Evolutionary conservation across 1,140 invertebrate species (phyloP).

Genomic region (Lithobius niger): DNA sequence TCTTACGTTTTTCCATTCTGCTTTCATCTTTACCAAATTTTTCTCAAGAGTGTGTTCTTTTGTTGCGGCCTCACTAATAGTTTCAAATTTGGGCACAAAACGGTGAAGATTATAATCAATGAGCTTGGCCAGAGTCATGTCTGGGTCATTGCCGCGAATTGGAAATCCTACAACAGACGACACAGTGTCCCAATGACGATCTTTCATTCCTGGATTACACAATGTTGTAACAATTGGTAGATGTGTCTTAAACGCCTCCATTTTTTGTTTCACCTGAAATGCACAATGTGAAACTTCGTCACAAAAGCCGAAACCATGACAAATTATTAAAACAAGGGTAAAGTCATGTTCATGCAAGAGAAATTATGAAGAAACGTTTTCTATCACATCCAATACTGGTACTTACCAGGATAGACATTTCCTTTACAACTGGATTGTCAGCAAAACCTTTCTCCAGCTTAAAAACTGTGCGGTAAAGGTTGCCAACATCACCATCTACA

Average conservation of each 20-base stretch:
- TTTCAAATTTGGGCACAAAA: conserved; percentile 80
- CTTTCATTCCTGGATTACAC: conserved; percentile 86
- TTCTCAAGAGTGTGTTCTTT: conserved; percentile 91
- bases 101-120: conserved; percentile 84
- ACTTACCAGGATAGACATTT: conserved; percentile 34
- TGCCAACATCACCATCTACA: conserved; percentile 68
- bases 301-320: too few relatives aligned
- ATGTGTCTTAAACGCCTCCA: conserved; percentile 80
- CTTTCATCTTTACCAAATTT: conserved; percentile 76
- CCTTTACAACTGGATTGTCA: conserved; percentile 41
- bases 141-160: conserved; percentile 68
- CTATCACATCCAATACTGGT: too few relatives aligned
- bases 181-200: conserved; percentile 88
- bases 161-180: conserved; percentile 91
- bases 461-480: conserved; percentile 63
- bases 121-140: conserved; percentile 73
- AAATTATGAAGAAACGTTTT: too few relatives aligned
- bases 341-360: too few relatives aligned
- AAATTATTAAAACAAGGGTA: too few relatives aligned
- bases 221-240: conserved; percentile 81
- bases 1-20: conserved; percentile 54
- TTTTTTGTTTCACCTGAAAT: conserved; percentile 51
- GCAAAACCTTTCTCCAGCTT: conserved; percentile 81
- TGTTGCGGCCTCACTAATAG: conserved; percentile 84
- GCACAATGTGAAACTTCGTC: too few relatives aligned